phyloP scores from a whole-genome alignment of 2,113 vertebrate genomes.

The Neogale vison region DNA sequence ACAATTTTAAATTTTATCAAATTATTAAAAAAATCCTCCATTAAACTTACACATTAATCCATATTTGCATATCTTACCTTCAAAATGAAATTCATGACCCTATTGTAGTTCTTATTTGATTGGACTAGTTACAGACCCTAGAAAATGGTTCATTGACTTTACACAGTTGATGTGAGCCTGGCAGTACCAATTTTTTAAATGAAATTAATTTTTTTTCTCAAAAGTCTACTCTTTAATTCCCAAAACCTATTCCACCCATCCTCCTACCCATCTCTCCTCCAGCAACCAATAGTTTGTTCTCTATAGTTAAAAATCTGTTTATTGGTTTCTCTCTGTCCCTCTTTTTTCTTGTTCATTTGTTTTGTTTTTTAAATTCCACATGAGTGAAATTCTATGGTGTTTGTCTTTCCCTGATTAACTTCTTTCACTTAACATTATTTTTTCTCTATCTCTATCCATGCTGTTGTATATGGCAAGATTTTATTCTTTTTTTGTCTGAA shows the following conservation, averaged over 20 bases:
- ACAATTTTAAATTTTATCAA: background rate
- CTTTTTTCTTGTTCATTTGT: background rate
- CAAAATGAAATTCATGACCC: background rate
- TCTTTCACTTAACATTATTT: background rate
- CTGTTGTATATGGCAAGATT: background rate
- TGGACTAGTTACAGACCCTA: background rate
- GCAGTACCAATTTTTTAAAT: background rate
- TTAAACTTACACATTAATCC: background rate
- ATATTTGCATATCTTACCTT: background rate
- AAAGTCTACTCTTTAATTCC: background rate
- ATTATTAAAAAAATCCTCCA: background rate
- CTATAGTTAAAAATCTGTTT: background rate
- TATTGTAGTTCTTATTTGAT: background rate
- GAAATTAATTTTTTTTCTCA: background rate
- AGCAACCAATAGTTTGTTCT: background rate
- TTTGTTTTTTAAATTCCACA: background rate
- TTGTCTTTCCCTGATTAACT: background rate
- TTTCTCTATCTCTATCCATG: background rate
- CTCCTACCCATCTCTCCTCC: background rate
- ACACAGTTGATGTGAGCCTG: background rate
- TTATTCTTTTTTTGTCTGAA: background rate
- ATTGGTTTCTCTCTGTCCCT: background rate
- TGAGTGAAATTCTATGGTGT: background rate
- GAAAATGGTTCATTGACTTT: background rate
- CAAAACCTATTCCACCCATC: background rate